Base-by-base conservation (phyloP, 2,797 vertebrate species). In the Acrossocheilus wenchowensis region DNA sequence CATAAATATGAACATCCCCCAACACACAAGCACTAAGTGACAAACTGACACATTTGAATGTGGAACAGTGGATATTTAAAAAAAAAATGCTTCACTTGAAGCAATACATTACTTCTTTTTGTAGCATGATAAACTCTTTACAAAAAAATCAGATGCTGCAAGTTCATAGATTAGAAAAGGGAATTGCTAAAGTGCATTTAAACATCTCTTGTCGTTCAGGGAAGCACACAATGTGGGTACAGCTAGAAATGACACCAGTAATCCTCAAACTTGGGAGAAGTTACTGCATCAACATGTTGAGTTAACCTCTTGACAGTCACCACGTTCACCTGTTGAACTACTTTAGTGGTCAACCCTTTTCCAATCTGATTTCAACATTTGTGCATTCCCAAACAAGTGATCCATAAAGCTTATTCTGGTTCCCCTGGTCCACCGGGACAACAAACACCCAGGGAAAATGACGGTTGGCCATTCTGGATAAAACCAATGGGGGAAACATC, bases 171-270 rank as follows among this genome's bases (percentile, higher is more conserved):
- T 90, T 87, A 85, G 69, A 89, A 91, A 91, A 91, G 87, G 86
- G 86, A 90, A 89, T 82, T 88, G 68, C 80, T 92, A 94, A 94
- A 93, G 93, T 94, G 93, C 92, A 91, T 93, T 91, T 88, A 88
- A 90, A 83, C 82, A 72, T 68, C 62, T 85, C 86, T 83, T 64
- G 64, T 82, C 6, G n/a, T 90, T 88, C 30, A 84, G 81, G 79
- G 88, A 92, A 94, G 94, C 81, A 82, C 87, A 82, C 64, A 62
- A 83, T 85, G 88, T 81, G 64, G 86, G 83, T 50, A 84, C 78
- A 41, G 82, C 82, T 66, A 90, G 60, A 86, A 90, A 87, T 82
- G 80, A 88, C 87, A 79, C 74, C 82, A 68, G 43, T 26, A 68
- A 41, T 64, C 66, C 81, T 88, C 12, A 79, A 82, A 72, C 85